Evolutionary conservation across 2,888 invertebrate species (phyloP), one percentile per base, ranked within the genome.

Genomic region (Idaea biselata): DNA sequence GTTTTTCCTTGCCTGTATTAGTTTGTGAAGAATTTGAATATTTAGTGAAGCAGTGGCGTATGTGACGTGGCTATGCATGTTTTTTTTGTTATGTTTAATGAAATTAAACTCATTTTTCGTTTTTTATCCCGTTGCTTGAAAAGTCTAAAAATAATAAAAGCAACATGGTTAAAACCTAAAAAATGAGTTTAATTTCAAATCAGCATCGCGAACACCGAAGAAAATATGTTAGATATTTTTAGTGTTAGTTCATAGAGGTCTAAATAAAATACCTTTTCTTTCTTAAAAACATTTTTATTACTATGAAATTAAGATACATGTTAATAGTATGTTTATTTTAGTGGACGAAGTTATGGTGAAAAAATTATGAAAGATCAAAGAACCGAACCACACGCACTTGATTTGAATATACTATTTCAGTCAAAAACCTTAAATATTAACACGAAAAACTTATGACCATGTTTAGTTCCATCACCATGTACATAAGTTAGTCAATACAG

Each of bases 391-490:
- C 44, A 44, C 44, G 11, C 44, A 44, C 44, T 14, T 44, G 11
- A 44, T 44, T 44, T 44, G 44, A 44, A 11, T 44, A 44, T 33
- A 33, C 33, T 33, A 33, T 44, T 44, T 44, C 44, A 44, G 44
- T 44, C 44, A 44, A 44, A 44, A 44, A 44, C 7, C 44, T 44
- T 44, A 44, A 44, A 44, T 2, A 44, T 44, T 14, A 4, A 44
- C 44, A 44, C 11, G 44, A 44, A 44, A 54, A 33, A 55, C 54
- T 18, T 58, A 6, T 32, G 33, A 58, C 16, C 44, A 55, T 55
- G 11, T 25, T 25, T 54, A 60, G 4, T 18, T 58, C 61, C 60
- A 67, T 25, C 56, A 64, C 64, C 62, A 67, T 14, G 8, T 44
- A 44, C 44, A 44, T 44, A 44, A 44, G 44, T 44, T 44, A 44